Base-by-base conservation (phyloP, 2,797 vertebrate genomes). In the Hypotaenidia okinawae region DNA sequence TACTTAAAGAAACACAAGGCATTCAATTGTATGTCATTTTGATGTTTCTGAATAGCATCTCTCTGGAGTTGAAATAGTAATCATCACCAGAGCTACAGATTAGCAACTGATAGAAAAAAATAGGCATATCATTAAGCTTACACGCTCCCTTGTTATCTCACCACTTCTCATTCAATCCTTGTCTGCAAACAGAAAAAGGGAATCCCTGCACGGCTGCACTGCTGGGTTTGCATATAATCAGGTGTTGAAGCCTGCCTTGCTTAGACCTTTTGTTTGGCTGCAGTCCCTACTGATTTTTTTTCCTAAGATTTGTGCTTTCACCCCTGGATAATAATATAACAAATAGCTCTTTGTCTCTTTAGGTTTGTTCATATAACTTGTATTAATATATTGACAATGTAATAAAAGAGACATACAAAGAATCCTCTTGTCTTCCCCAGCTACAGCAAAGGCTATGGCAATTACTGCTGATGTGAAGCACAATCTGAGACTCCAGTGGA, bases 351-450 rank as follows among this genome's bases (percentile, higher is more conserved):
- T 94, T 96, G 87, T 96, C 62, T 93, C 75, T 87, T 94, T 78
- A 84, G 73, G 73, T 95, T 95, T 96, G 68, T 92, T 75, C 69
- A 69, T 94, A 88, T 94, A 90, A 89, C 90, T 90, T 87, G 66
- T 86, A 85, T 94, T 95, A 92, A 90, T 94, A 80, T 91, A 94
- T 92, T 85, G 85, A 95, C 82, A 89, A 83, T 61, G 66, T 73
- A 94, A 97, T 96, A 95, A 89, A 93, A 93, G 74, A 80, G 10
- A 68, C n/a, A 47, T 72, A 93, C 77, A 95, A 96, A 96, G 90
- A 88, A 89, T 93, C 16, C 52, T 87, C 68, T 94, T 95, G 91
- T 93, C 89, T 84, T 85, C 22, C 54, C 25, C 57, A 86, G 70
- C 81, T 90, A 89, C 55, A 43, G 73, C 32, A 84, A 89, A 90